Conservation (phyloP, 2,888 invertebrate genomes). For the Eupeodes luniger region DNA sequence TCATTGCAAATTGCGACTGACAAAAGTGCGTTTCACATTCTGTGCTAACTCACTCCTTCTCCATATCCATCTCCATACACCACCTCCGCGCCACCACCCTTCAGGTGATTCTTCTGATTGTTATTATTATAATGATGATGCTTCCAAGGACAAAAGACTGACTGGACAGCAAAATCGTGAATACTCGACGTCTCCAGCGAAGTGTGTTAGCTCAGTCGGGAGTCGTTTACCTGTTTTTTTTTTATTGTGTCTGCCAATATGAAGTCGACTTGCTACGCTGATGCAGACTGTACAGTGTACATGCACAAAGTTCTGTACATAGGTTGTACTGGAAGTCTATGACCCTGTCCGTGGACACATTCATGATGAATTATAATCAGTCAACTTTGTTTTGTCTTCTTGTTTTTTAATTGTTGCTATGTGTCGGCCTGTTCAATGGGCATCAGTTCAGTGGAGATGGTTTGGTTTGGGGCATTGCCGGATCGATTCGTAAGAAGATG, state of each 20-base stretch:
- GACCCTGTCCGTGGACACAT: constrained; percentile 49
- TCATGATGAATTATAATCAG: constrained; percentile 59
- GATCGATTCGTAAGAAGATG: not conserved
- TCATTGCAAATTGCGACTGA: constrained; percentile 22
- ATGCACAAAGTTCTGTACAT: not conserved
- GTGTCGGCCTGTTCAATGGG: constrained; percentile 2
- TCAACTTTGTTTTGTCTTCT: constrained; percentile 31
- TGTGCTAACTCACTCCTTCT: constrained; percentile 11
- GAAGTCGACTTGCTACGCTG: not conserved
- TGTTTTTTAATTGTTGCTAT: constrained; percentile 21
- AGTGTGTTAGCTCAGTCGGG: constrained; percentile 30
- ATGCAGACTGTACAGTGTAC: not conserved
- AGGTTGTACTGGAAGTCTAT: constrained; percentile 33
- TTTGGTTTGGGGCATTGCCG: not conserved
- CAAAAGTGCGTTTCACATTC: constrained; percentile 46
- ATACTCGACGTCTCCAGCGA: constrained; percentile 28
- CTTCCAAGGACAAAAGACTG: constrained; percentile 41
- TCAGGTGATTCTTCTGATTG: constrained; percentile 18
- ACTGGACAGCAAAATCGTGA: constrained; percentile 31
- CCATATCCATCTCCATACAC: not conserved
- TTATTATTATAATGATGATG: constrained; percentile 11
- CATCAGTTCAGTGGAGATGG: not conserved
- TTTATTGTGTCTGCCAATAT: not conserved
- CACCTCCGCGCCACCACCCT: not conserved
- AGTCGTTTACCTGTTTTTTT: constrained; percentile 56